These are phyloP conservation scores for Netelia melanura DNA, from an alignment of 2,888 invertebrate species.

Conservation along the genomic window DNA sequence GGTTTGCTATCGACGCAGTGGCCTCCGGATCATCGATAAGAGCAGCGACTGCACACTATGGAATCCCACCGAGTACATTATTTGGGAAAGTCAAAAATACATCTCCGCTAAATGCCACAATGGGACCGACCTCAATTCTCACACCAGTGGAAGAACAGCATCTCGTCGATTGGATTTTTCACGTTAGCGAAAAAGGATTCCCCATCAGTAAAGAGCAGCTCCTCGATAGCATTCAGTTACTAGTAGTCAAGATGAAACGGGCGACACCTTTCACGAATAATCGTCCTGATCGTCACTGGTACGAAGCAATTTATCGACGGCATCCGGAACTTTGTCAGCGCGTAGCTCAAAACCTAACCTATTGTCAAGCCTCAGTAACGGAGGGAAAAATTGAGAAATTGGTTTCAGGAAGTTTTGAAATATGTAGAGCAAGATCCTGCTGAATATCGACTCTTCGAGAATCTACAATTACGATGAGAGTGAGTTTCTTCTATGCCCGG, in stretches of 20 bases:
- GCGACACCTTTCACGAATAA: conserved; percentile 65
- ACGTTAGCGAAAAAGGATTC: conserved; percentile 66
- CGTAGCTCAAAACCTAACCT: conserved; percentile 43
- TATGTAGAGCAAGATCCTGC: conserved; percentile 13
- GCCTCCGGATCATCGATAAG: conserved; percentile 7
- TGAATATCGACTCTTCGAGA: conserved; percentile 26
- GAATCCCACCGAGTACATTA: conserved; percentile 53
- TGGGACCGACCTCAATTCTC: conserved; percentile 55
- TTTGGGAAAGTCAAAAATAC: conserved; percentile 43
- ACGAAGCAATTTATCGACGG: conserved; percentile 63
- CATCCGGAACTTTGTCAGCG: conserved; percentile 61
- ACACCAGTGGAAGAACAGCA: conserved; percentile 51
- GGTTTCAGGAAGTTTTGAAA: conserved; percentile 37
- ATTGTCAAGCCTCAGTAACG: conserved; percentile 38
- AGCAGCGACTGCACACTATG: conserved; percentile 10
- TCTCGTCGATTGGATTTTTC: conserved; percentile 51
- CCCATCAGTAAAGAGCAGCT: conserved; percentile 60
- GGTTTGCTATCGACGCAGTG: conserved; percentile 9
- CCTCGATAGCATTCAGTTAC: conserved; percentile 49
- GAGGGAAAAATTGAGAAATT: conserved; percentile 60
- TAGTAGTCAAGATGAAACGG: conserved; percentile 57
- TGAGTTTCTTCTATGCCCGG: conserved; percentile 37
- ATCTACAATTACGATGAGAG: conserved; percentile 50
- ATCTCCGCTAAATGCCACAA: conserved; percentile 32
- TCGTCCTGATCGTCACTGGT: conserved; percentile 68